Evolutionary conservation across 1,140 invertebrate species (phyloP).

Genomic region (Phymorhynchus buccinoides): DNA sequence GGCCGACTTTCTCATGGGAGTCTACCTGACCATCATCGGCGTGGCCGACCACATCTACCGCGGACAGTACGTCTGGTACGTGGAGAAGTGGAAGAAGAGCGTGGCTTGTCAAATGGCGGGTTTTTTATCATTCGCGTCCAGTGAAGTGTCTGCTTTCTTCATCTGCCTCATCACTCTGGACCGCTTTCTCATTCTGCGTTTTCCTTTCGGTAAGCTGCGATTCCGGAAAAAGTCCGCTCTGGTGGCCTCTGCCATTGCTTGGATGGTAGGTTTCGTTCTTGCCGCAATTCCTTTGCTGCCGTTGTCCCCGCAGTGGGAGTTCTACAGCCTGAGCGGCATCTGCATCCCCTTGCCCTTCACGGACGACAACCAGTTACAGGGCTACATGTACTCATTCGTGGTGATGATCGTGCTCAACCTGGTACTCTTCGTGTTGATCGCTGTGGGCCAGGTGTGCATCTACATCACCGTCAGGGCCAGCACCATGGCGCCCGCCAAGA

Average conservation of each 20-base stretch:
- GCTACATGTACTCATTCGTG: conserved; percentile 46
- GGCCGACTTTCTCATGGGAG: conserved; percentile 42
- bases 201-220: conserved; percentile 38
- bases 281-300: conserved; percentile 38
- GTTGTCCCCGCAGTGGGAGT: conserved; percentile 33
- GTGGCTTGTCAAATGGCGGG: conserved; percentile 36
- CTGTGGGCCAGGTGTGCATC: conserved; percentile 47
- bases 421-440: conserved; percentile 44
- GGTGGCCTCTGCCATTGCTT: conserved; percentile 32
- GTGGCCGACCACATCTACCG: conserved; percentile 38
- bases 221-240: conserved; percentile 36
- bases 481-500: background rate
- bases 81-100: conserved; percentile 22
- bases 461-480: conserved; percentile 36
- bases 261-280: conserved; percentile 27
- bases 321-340: conserved; percentile 54
- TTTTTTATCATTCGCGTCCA: conserved; percentile 45
- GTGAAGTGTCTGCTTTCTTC: conserved; percentile 48
- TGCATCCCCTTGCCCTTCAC: conserved; percentile 54
- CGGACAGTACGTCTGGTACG: conserved; percentile 53
- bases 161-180: conserved; percentile 57
- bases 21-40: conserved; percentile 42
- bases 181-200: conserved; percentile 36
- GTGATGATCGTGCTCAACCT: conserved; percentile 49
- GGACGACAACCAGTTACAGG: conserved; percentile 15